Percentiles rank a stretch among this genome's conserved stretches.
phyloP scores from a whole-genome alignment of 2,113 vertebrate species.

The Notarius quadriscutis region DNA sequence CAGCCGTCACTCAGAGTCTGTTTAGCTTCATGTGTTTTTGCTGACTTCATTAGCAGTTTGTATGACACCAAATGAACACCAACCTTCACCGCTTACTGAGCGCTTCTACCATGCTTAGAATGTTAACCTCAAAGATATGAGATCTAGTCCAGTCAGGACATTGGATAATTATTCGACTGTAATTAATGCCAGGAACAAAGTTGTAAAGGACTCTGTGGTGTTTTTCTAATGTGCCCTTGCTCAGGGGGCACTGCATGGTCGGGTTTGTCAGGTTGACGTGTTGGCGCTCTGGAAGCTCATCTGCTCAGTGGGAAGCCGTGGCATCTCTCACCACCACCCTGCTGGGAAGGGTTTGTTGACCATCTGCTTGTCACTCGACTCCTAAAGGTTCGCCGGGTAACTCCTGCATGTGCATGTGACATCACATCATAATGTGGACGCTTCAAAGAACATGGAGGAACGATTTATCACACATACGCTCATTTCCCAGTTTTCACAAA shows the following conservation, averaged over 20 bases:
- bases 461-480: not conserved
- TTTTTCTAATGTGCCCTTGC: constrained; percentile 65
- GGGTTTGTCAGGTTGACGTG: constrained; percentile 62
- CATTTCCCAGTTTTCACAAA: not conserved
- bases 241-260: constrained; percentile 63
- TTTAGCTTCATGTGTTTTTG: not conserved
- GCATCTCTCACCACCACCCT: constrained; percentile 71
- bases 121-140: not conserved
- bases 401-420: not conserved
- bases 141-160: not conserved
- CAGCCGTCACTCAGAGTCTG: constrained; percentile 16
- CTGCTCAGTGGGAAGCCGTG: constrained; percentile 70
- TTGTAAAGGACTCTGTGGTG: not conserved
- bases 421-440: constrained; percentile 7
- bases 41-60: not conserved
- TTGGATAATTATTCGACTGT: not conserved
- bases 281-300: constrained; percentile 72
- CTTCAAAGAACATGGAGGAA: not conserved
- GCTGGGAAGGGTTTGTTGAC: constrained; percentile 70
- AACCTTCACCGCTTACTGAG: not conserved
- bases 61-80: not conserved
- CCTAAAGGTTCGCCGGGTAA: constrained; percentile 64
- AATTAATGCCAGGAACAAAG: not conserved
- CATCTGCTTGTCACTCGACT: constrained; percentile 72
- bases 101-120: not conserved